Evolutionary conservation across 2,888 invertebrate species (phyloP), one percentile per base, ranked within the genome.

Genomic region (Thelaira solivaga): DNA sequence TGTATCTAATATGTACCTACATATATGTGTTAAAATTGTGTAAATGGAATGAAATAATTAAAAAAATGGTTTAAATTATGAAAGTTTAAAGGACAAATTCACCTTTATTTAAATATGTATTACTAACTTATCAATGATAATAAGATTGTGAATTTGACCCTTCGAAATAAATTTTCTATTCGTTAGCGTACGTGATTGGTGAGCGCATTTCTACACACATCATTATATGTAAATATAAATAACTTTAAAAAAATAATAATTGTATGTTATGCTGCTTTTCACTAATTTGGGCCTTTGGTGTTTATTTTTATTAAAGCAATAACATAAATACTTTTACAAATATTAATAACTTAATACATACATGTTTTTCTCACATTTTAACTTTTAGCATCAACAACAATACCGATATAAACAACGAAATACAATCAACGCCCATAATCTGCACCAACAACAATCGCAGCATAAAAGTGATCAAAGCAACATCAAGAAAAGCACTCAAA

Each of bases 381-480:
- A 10, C 39, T 41, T 61, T 31, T 68, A 64, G 59, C 64, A 73
- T 26, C 71, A 74, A 49, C 73, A 78, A 68, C 62, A 78, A 76
- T 68, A 51, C 64, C 47, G 45, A 49, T 43, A 41, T 65, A 69
- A 69, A 36, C 77, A 77, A 39, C 65, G 55, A 69, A 55, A 64
- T 72, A 31, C 51, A 64, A 26, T 26, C 71, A 29, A 53, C 22
- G 20, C 47, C 69, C 7, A 45, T 59, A 43, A 62, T 67, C 13
- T 61, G 39, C 68, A 39, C 16, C 69, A 83, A 59, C 62, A 76
- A 65, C 47, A 59, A 55, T 11, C 36, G 59, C 77, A 73, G 5
- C 74, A 77, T 74, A 64, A 78, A 74, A 57, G 51, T 74, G 43
- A 74, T 74, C 65, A 74, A 71, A 68, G 45, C 72, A 65, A 72